phyloP scores from a whole-genome alignment of 1,140 invertebrate genomes.

The Aphaenogaster rudis region DNA sequence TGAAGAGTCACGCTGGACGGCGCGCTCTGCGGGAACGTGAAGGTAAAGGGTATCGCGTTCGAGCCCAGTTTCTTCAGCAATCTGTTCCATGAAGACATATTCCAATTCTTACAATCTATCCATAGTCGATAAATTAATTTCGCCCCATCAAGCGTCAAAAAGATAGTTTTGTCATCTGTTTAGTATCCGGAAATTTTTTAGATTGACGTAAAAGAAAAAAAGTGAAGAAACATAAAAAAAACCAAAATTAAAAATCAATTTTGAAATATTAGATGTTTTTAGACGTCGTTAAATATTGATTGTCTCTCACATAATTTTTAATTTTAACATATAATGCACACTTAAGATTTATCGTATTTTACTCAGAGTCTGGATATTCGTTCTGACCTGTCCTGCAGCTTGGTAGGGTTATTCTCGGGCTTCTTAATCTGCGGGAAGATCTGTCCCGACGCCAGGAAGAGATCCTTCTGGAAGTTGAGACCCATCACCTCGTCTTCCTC shows the following conservation, averaged over 20 bases:
- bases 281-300: background rate
- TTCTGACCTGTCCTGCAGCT: slow-evolving; percentile 90
- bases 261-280: background rate
- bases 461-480: slow-evolving; percentile 98
- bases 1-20: slow-evolving; percentile 96
- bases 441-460: slow-evolving; percentile 95
- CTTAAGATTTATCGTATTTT: background rate
- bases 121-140: background rate
- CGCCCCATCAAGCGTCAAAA: background rate
- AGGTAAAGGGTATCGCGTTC: slow-evolving; percentile 97
- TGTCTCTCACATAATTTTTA: background rate
- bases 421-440: slow-evolving; percentile 93
- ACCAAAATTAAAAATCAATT: background rate
- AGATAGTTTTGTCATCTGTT: background rate
- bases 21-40: slow-evolving; percentile 92
- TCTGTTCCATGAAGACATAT: slow-evolving; percentile 81
- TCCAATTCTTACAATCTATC: background rate
- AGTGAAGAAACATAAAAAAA: background rate
- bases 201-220: background rate
- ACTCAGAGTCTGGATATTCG: background rate
- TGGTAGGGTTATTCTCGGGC: slow-evolving; percentile 88
- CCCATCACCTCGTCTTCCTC: slow-evolving; percentile 99
- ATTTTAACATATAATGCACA: background rate
- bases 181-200: background rate
- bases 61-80: slow-evolving; percentile 96